Evolutionary conservation across 2,888 invertebrate genomes (phyloP).

Genomic region (Sesia apiformis): DNA sequence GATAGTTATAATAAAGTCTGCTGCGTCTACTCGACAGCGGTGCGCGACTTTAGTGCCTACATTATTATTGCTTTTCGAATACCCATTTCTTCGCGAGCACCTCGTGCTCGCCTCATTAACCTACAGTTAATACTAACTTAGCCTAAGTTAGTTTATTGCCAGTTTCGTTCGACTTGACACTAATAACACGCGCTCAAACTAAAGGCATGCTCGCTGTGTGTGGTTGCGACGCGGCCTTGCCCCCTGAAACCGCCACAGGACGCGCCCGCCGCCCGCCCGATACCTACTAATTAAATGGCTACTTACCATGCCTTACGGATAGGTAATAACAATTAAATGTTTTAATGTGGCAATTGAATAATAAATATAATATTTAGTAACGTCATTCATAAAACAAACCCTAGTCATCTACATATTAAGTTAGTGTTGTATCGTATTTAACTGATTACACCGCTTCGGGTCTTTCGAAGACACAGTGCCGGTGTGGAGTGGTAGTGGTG

Average conservation of each 20-base stretch:
- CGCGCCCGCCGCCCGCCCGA: slow-evolving; percentile 29
- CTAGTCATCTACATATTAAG: no score
- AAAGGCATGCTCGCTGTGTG: slow-evolving; percentile 55
- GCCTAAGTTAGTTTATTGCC: slow-evolving; percentile 64
- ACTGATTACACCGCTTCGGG: background rate
- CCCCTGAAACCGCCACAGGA: slow-evolving; percentile 23
- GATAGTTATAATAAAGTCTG: slow-evolving; percentile 27
- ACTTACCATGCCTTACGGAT: background rate
- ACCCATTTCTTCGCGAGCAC: slow-evolving; percentile 69
- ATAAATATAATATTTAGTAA: no score
- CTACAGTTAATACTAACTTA: slow-evolving; percentile 52
- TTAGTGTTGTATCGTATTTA: background rate
- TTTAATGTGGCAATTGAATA: background rate
- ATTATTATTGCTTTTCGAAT: slow-evolving; percentile 75
- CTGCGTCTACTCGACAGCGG: slow-evolving; percentile 56
- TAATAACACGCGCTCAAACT: slow-evolving; percentile 53
- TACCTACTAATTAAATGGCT: background rate
- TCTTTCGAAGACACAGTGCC: background rate
- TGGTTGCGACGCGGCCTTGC: slow-evolving; percentile 35
- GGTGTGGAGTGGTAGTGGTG: background rate
- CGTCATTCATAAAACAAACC: no score
- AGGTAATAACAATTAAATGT: background rate
- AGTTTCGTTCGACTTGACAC: slow-evolving; percentile 55
- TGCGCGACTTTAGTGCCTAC: slow-evolving; percentile 65
- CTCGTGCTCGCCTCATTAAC: slow-evolving; percentile 55